phyloP scores from a whole-genome alignment of 2,113 vertebrate species.

The Callaeas wilsoni region DNA sequence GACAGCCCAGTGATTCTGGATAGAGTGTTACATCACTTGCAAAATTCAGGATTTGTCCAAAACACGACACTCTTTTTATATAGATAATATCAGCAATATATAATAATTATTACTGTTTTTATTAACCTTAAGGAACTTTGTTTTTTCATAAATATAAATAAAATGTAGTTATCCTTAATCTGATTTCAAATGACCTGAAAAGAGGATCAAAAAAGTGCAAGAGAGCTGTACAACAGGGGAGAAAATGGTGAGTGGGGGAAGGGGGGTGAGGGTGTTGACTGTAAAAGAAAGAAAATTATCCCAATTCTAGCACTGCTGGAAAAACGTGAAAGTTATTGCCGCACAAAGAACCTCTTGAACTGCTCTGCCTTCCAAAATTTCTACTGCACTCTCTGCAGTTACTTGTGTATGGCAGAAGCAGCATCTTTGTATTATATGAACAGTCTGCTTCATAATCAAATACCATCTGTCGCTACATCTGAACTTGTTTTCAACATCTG shows the following conservation, averaged over 20 bases:
- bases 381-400: constrained; percentile 87
- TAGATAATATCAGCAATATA: not conserved
- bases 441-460: constrained; percentile 99
- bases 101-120: not conserved
- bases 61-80: not conserved
- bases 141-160: not conserved
- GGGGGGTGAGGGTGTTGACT: not conserved
- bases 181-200: constrained; percentile 23
- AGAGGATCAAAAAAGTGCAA: constrained; percentile 1
- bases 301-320: constrained; percentile 74
- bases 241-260: not conserved
- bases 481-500: constrained; percentile 99
- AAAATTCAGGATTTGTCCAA: not conserved
- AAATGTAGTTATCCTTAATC: not conserved
- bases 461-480: constrained; percentile 99
- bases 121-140: not conserved
- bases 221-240: not conserved
- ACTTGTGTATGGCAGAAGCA: constrained; percentile 96
- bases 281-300: constrained; percentile 68
- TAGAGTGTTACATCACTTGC: not conserved
- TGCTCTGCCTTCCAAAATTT: constrained; percentile 82
- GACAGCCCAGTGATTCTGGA: not conserved
- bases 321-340: constrained; percentile 79
- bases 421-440: constrained; percentile 99
- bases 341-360: constrained; percentile 84